Conservation (phyloP, 1,140 invertebrate genomes). For the Bombyx mandarina region DNA sequence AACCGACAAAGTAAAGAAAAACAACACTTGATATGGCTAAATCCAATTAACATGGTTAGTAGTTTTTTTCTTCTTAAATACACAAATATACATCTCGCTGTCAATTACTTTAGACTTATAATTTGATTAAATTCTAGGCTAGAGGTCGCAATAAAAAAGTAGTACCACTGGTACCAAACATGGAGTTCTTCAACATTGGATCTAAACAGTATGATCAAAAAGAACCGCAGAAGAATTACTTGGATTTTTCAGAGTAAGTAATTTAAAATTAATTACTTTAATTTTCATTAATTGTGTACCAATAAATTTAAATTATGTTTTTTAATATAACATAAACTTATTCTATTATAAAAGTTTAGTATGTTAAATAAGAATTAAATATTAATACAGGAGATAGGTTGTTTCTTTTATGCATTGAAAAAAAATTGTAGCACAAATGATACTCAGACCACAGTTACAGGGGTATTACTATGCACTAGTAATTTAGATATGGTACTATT, state of each 20-base stretch:
- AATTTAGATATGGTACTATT: too few species aligned
- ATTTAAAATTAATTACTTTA: too few species aligned
- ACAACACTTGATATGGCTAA: conserved; percentile 36
- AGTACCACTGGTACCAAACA: conserved; percentile 47
- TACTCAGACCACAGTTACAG: too few species aligned
- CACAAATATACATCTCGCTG: background rate
- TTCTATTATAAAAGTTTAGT: too few species aligned
- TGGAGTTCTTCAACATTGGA: conserved; percentile 53
- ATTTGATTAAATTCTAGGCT: conserved; percentile 21
- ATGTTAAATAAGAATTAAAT: too few species aligned
- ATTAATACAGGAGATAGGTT: too few species aligned
- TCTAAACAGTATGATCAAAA: conserved; percentile 46
- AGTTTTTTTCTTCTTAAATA: background rate
- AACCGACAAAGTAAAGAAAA: conserved; percentile 27
- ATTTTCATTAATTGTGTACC: too few species aligned
- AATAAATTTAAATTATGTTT: too few species aligned
- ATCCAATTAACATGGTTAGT: conserved; percentile 53
- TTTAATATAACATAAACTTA: too few species aligned
- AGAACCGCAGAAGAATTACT: conserved; percentile 40
- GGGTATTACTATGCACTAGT: too few species aligned
- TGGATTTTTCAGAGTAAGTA: conserved; percentile 60
- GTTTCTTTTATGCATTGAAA: too few species aligned
- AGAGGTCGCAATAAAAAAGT: conserved; percentile 36
- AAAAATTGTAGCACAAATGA: too few species aligned
- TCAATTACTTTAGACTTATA: background rate